Evolutionary conservation across 2,113 vertebrate species (phyloP), one percentile per base, ranked within the genome.

Genomic region (Brachyhypopomus occidentalis): DNA sequence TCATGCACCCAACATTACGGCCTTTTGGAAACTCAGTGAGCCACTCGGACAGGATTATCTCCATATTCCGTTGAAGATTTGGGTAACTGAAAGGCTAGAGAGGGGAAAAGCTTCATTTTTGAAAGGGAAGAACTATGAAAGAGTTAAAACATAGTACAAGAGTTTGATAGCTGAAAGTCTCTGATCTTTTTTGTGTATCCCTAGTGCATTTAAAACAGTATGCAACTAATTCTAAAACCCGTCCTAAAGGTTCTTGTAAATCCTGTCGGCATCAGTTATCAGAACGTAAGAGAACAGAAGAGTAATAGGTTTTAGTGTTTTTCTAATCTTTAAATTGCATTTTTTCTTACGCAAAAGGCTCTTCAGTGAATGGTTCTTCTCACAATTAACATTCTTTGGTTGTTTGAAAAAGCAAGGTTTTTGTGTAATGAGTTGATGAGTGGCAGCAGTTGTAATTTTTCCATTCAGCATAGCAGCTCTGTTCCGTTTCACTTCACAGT

Each of bases 341-440:
- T 1, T 36, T 67, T 22, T 67, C 27, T 67, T 34, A 22, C 6
- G n/a, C 3, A 7, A 56, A 60, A 67, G 23, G 8, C 9, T 70
- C 20, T 76, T 30, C 41, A 59, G 62, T 66, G 12, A 66, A 67
- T 20, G 72, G 41, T 38, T 71, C 25, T 52, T 27, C 14, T 19
- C 59, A 38, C 5, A 45, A 59, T 71, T 48, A 77, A 66, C 69
- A 7, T 77, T 36, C 45, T 63, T 56, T 78, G 75, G 23, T 45
- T 19, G 77, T 52, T 79, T 67, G 7, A 38, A 55, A 70, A 56
- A 72, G 22, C 64, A 70, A 36, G 17, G 63, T 74, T 67, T 79
- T 75, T 76, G 25, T 84, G 58, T 52, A 84, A 78, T 62, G 22
- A 55, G 56, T 16, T 78, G 62, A 38, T 58, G 70, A 45, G 27